Percentiles rank a stretch among this genome's conserved stretches.
Evolutionary conservation across 2,888 invertebrate species (phyloP).

Genomic region (Tetramorium bicarinatum): DNA sequence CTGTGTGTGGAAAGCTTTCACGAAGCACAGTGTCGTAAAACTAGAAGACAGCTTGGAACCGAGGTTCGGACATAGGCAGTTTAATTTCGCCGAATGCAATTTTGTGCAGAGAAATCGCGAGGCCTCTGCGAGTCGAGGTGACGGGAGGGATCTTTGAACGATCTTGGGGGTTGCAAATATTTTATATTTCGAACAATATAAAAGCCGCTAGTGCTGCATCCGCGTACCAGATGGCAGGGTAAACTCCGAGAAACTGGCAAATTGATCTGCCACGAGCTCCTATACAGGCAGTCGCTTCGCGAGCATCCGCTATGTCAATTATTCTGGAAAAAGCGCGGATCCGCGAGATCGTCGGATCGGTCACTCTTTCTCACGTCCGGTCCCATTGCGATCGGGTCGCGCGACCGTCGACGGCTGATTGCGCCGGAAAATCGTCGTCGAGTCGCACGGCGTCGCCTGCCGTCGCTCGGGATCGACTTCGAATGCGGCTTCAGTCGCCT

Average conservation of each 20-base stretch:
- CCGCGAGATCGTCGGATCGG: conserved; percentile 9
- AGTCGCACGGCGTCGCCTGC: conserved; percentile 34
- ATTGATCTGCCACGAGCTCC: conserved; percentile 62
- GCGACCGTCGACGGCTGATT: not conserved
- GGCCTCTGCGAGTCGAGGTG: too few relatives aligned
- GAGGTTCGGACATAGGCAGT: not conserved
- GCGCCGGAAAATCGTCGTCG: conserved; percentile 7
- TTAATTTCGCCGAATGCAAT: not conserved
- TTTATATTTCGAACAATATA: conserved; percentile 55
- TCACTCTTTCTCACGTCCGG: not conserved
- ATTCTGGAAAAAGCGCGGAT: conserved; percentile 30
- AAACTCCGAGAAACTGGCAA: conserved; percentile 67
- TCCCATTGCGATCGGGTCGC: not conserved
- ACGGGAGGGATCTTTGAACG: not conserved
- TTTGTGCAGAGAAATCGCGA: not conserved
- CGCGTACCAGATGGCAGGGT: conserved; percentile 67
- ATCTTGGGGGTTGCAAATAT: conserved; percentile 30
- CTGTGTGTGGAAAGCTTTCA: not conserved
- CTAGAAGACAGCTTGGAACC: not conserved
- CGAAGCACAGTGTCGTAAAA: not conserved
- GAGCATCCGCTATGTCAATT: conserved; percentile 58
- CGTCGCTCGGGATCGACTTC: conserved; percentile 37
- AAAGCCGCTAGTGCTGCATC: conserved; percentile 58
- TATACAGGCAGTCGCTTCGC: conserved; percentile 50
- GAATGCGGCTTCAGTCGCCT: conserved; percentile 12